Evolutionary conservation across 1,140 invertebrate species (phyloP), one percentile per base, ranked within the genome.

Genomic region (Pseudomyrmex flavicornis): DNA sequence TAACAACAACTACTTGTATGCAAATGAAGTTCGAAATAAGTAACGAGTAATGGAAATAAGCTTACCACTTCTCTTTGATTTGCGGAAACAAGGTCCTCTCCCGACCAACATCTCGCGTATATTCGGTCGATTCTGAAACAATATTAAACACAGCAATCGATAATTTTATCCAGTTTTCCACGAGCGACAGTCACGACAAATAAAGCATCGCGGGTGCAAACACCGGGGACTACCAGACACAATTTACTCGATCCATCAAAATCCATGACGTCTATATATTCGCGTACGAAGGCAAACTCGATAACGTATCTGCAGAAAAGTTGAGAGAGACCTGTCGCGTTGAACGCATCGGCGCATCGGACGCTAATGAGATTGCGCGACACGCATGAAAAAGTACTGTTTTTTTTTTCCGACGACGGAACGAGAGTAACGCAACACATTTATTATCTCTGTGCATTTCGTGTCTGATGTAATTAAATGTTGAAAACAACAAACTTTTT

Each of bases 211-310:
- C 66, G 66, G 61, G 15, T 12, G 44, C 76, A 72, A 80, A 80
- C 76, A 80, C 22, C 20, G 58, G 59, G 22, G 66, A 59, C 76
- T 72, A 80, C 76, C 76, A 70, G 66, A 44, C 66, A 80, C 66
- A 80, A 80, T 80, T 80, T 80, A 80, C 35, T 59, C 76, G 76
- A 80, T 80, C 76, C 76, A 80, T 80, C 76, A 80, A 80, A 80
- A 80, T 50, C 66, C 76, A 50, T 80, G 76, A 80, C 76, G 12
- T 80, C 66, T 80, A 72, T 80, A 70, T 80, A 70, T 26, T 70
- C 76, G 66, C 54, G 52, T 59, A 70, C 76, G 54, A 61, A 72
- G 66, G 76, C 76, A 80, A 70, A 72, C 68, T 48, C 76, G 66
- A 70, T 80, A 80, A 80, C 59, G 44, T 59, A 59, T 69, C 76